Evolutionary conservation across 2,113 vertebrate species (phyloP), one percentile per base, ranked within the genome.

Genomic region (Tenrec ecaudatus): DNA sequence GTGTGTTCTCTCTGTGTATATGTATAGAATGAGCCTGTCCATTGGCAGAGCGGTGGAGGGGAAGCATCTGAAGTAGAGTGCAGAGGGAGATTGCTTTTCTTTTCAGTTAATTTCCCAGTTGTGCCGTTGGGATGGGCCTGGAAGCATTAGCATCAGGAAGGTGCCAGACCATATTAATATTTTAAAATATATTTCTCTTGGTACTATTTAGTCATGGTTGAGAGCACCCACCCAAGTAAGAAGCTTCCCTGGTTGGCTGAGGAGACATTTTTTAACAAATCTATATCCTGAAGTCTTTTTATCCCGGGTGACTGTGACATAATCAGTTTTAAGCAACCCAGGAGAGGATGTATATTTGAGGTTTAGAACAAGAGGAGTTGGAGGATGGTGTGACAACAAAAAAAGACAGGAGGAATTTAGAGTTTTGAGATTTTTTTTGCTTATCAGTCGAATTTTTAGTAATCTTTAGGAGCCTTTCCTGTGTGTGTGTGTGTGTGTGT

Each of bases 51-150:
- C 94, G 97, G 91, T 58, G 82, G 78, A 96, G 89, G 81, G 90
- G 47, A 53, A 81, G 31, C 58, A 36, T 95, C 79, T 96, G 93
- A 89, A 95, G 94, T 88, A 75, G 66, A 95, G 81, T 92, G 78
- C 88, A 81, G 88, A 88, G 60, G 83, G 96, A 97, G 89, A 95
- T 90, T 58, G 27, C 92, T 58, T 96, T 90, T 96, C 80, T 94
- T 80, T 53, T 82, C 40, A 1, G 71, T 96, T 95, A 92, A 89
- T 97, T 97, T 97, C 96, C 95, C 43, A 95, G 38, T 94, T 96
- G 92, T 94, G 85, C 81, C 58, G 73, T 89, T 79, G 83, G 93
- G 57, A 86, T 82, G 60, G 89, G 8, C 38, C 93, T 92, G 89
- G 77, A 93, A 73, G 81, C 3, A 7, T 96, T 88, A 84, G 88